These are phyloP conservation scores for Brachymystax lenok DNA, from an alignment of 2,797 vertebrate genomes.

Conservation along the genomic window DNA sequence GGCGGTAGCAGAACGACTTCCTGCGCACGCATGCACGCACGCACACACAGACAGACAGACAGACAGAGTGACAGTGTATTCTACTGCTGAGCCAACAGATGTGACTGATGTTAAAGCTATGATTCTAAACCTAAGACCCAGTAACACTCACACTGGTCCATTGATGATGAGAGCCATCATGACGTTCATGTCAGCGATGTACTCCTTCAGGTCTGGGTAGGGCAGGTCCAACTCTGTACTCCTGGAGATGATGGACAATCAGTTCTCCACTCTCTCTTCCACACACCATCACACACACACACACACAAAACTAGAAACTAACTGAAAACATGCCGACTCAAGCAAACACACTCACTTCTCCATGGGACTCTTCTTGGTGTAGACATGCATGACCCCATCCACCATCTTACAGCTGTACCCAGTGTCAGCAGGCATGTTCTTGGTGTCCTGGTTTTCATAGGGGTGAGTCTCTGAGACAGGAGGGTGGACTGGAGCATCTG, in stretches of 20 bases:
- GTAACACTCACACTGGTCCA: slow-evolving; percentile 88
- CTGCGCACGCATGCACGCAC: slow-evolving; percentile 61
- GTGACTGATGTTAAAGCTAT: not conserved
- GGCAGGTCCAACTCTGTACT: slow-evolving; percentile 87
- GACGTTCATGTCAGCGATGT: slow-evolving; percentile 92
- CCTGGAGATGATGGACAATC: slow-evolving; percentile 59
- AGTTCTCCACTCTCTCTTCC: not conserved
- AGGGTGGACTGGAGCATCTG: slow-evolving; percentile 88
- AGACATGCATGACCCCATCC: slow-evolving; percentile 87
- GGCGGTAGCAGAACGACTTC: slow-evolving; percentile 98
- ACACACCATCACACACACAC: not conserved
- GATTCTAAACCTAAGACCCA: not conserved
- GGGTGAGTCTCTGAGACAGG: slow-evolving; percentile 87
- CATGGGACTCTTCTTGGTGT: slow-evolving; percentile 74
- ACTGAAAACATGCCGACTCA: not conserved
- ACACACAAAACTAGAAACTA: not conserved
- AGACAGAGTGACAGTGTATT: not conserved
- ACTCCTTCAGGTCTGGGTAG: slow-evolving; percentile 90
- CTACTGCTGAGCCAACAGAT: not conserved
- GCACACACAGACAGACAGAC: not conserved
- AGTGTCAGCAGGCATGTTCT: slow-evolving; percentile 82
- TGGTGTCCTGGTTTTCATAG: slow-evolving; percentile 84
- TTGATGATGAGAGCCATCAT: slow-evolving; percentile 97
- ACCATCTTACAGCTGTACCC: slow-evolving; percentile 90
- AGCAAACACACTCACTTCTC: slow-evolving; percentile 69